A percentile compares a stretch with the other conserved stretches of the same genome.
Evolutionary conservation across 2,113 vertebrate species (phyloP).

Genomic region (Trochalopteron elliotii): DNA sequence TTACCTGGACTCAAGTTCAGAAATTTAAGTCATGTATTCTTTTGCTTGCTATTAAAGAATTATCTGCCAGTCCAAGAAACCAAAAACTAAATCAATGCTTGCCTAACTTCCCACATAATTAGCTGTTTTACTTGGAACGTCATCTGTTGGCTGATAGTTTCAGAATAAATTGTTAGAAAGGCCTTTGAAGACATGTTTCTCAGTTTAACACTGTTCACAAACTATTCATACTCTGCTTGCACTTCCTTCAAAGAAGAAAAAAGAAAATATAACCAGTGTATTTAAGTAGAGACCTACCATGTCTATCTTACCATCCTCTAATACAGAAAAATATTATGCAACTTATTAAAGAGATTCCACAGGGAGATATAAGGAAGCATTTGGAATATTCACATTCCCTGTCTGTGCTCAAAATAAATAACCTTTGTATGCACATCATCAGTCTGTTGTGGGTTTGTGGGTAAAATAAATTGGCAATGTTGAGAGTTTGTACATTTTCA

Average conservation of each 20-base stretch:
- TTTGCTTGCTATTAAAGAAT: conserved; percentile 23
- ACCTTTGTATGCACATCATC: conserved; percentile 51
- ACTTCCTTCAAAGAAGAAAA: conserved; percentile 10
- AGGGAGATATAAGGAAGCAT: conserved; percentile 28
- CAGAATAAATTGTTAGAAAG: conserved; percentile 28
- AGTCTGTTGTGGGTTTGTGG: conserved; percentile 57
- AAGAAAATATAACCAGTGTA: neutral
- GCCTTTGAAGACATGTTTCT: conserved; percentile 19
- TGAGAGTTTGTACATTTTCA: conserved; percentile 62
- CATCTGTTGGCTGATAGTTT: conserved; percentile 22
- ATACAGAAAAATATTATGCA: conserved; percentile 46
- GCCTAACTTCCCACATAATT: conserved; percentile 35
- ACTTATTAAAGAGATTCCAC: conserved; percentile 29
- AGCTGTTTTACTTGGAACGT: conserved; percentile 47
- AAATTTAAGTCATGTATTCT: neutral
- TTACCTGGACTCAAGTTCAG: neutral
- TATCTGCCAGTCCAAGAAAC: conserved; percentile 1
- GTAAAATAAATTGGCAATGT: conserved; percentile 45
- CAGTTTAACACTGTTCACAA: conserved; percentile 5
- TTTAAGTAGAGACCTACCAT: neutral
- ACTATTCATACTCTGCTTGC: neutral
- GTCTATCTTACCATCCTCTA: neutral
- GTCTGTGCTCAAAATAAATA: conserved; percentile 56
- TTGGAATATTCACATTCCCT: conserved; percentile 31
- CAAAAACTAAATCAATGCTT: conserved; percentile 34